Evolutionary conservation across 2,797 vertebrate genomes (phyloP).

Genomic region (Parauchenoglanis punctatus): DNA sequence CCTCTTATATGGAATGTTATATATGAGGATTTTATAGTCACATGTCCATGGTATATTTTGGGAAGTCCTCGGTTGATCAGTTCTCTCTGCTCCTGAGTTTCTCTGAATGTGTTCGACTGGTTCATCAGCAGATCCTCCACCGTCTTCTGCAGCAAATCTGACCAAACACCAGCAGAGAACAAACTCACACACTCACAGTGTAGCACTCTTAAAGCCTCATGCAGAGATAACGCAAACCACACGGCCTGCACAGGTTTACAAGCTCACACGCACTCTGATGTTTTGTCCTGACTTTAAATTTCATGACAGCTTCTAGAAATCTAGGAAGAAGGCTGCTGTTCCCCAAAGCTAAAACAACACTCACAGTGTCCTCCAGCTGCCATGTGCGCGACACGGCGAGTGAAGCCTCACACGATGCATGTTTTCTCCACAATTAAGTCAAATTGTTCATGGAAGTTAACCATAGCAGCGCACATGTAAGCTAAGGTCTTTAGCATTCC

Average conservation of each 20-base stretch:
- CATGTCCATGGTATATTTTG: constrained; percentile 77
- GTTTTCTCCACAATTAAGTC: not conserved
- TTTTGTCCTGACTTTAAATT: not conserved
- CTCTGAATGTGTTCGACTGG: constrained; percentile 75
- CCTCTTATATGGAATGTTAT: not conserved
- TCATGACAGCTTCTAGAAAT: not conserved
- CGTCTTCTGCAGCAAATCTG: constrained; percentile 75
- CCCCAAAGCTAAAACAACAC: not conserved
- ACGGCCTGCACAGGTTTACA: not conserved
- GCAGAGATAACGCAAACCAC: not conserved
- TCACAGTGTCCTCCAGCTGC: not conserved
- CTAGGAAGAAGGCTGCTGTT: not conserved
- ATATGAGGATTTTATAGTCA: constrained; percentile 41
- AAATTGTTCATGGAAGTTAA: not conserved
- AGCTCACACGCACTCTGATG: not conserved
- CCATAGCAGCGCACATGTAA: too few relatives aligned
- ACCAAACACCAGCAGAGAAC: not conserved
- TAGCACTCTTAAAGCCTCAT: not conserved
- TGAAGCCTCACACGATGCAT: not conserved
- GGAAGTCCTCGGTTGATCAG: constrained; percentile 76
- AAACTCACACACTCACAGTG: not conserved
- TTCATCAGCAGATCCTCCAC: constrained; percentile 83
- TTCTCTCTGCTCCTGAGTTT: constrained; percentile 80
- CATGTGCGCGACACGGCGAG: not conserved
- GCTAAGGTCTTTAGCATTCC: not conserved